These are phyloP conservation scores for Parazoanthus swiftii DNA, from an alignment of 92 coral and sea anemone genomes.

Conservation along the genomic window DNA sequence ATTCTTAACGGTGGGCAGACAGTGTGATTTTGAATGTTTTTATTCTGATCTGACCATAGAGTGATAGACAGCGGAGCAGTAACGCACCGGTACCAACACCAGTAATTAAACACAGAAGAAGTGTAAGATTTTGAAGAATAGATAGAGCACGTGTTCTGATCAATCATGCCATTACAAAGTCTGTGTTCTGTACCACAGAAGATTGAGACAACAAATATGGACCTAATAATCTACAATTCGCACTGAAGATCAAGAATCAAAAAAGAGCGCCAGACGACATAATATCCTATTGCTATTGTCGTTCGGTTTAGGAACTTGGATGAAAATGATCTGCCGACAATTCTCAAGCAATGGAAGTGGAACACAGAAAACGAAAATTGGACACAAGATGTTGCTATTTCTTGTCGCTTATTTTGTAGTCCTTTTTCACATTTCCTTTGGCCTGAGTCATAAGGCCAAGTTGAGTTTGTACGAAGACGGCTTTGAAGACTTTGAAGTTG, in stretches of 20 bases:
- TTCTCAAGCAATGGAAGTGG: background rate
- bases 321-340: background rate
- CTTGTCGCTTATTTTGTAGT: background rate
- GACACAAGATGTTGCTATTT: background rate
- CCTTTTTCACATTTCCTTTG: background rate
- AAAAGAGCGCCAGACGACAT: background rate
- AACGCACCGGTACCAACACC: no score
- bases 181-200: background rate
- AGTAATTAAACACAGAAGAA: background rate
- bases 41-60: background rate
- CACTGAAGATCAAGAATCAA: background rate
- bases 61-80: background rate
- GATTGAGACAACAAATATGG: background rate
- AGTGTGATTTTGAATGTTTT: background rate
- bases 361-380: background rate
- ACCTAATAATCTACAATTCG: background rate
- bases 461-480: background rate
- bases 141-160: background rate
- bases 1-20: background rate
- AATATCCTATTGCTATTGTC: background rate
- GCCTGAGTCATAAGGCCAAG: background rate
- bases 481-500: conserved; percentile 11
- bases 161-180: background rate
- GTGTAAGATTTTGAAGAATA: background rate
- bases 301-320: background rate